A percentile compares a stretch with the other conserved stretches of the same genome.
Conservation (phyloP, 2,888 invertebrate species). For the Drosophila koepferae region DNA sequence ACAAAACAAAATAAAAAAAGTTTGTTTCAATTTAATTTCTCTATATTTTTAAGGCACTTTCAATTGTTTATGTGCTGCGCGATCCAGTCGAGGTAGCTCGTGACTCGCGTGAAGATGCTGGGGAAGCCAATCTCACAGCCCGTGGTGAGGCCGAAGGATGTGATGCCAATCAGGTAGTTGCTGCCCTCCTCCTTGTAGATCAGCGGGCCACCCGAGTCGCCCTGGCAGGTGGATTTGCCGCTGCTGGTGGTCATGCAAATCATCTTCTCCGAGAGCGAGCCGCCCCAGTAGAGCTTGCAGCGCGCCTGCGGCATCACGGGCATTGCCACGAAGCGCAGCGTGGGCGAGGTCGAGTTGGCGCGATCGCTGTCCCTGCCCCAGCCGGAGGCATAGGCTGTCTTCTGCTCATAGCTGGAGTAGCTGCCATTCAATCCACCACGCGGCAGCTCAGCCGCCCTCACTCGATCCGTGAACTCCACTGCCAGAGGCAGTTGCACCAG, state of each 20-base stretch:
- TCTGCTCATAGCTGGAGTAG: constrained; percentile 56
- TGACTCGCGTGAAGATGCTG: constrained; percentile 68
- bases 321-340: constrained; percentile 50
- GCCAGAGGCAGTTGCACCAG: constrained; percentile 48
- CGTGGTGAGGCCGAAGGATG: constrained; percentile 66
- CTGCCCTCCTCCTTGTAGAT: constrained; percentile 35
- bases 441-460: constrained; percentile 61
- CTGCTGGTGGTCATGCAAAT: constrained; percentile 62
- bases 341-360: constrained; percentile 30
- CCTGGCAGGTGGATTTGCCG: constrained; percentile 64
- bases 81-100: constrained; percentile 74
- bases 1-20: neutral
- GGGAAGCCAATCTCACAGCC: constrained; percentile 72
- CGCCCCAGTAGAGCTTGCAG: constrained; percentile 60
- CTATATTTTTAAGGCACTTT: neutral
- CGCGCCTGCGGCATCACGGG: constrained; percentile 50
- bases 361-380: constrained; percentile 71
- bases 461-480: constrained; percentile 33
- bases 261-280: constrained; percentile 50
- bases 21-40: constrained; percentile 8
- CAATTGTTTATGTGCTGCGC: constrained; percentile 13
- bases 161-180: constrained; percentile 59
- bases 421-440: constrained; percentile 18
- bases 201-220: constrained; percentile 75
- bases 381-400: constrained; percentile 68